Base-by-base conservation (phyloP, 2,113 vertebrate genomes). In the Corynorhinus townsendii region DNA sequence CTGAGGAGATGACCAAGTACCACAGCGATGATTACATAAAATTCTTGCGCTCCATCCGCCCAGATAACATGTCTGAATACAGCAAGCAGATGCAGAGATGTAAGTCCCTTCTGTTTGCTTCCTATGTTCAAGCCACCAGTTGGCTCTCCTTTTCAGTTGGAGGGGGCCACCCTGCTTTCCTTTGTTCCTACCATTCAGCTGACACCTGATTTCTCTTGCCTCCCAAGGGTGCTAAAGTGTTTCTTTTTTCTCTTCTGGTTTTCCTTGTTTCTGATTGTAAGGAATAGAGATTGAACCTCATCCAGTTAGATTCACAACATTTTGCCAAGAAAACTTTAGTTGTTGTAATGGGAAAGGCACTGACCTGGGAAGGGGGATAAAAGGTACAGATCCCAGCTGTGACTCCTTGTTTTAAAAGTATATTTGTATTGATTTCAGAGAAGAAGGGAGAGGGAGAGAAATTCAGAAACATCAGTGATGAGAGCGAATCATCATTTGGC, bases 81-180 rank as follows among this genome's bases (percentile, higher is more conserved):
- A 99, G 99, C 99, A 99, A 99, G 97, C 99, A 99, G 98, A 99
- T 99, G 99, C 99, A 99, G 52, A 99, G 99, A 99, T 99, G 99
- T 99, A 98, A 99, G 99, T 97, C 28, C 7, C 9, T 77, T 7
- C 4, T 19, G 4, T 47, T 35, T 49, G 3, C 12, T 84, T n/a
- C n/a, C n/a, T 54, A 12, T 9, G 45, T 4, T 26, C 15, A 28
- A 69, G 33, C 15, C 59, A 35, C 38, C 10, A 24, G 1, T 24
- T 11, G 56, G 35, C 11, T 62, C 80, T 66, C 49, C 15, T 33
- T 64, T 68, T 73, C 20, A 24, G 1, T 12, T 35, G 15, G 52
- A 45, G 45, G 82, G 40, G n/a, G 49, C 40, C 2, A 10, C 30
- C 15, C 24, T 52, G 35, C 24, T 52, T 73, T 76, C 38, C 20